Base-by-base conservation (phyloP, 2,888 invertebrate genomes). In the Petrophora chlorosata region DNA sequence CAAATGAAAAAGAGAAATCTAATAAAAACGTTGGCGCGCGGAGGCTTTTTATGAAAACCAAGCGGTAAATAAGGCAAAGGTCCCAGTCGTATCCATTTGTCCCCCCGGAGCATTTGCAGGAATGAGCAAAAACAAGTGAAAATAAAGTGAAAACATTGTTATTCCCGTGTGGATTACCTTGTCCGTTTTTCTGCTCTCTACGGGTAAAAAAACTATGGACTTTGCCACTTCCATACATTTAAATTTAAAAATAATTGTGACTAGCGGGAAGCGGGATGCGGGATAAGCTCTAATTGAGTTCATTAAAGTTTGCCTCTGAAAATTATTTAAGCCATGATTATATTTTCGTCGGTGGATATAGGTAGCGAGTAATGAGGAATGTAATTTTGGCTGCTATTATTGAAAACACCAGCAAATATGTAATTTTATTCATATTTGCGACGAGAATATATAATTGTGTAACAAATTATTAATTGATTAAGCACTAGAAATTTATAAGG, bases 111-210 rank as follows among this genome's bases (percentile, higher is more conserved):
- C 70, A 75, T 80, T 80, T 74, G 75, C 67, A 70, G 73, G 72
- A 80, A 82, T 79, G 79, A 78, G 76, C 75, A 82, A 82, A 84
- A 86, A 84, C 75, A 79, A 81, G 77, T 76, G 79, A 77, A 80
- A 85, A 85, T 82, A 82, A 82, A 85, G 80, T 81, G 83, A 79
- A 82, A 85, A 85, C 79, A 79, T 79, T 82, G 81, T 85, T 84
- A 81, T 80, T 82, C 80, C 81, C 78, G 70, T 77, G 84, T 84
- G 83, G 80, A 80, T 85, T 82, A 82, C 80, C 70, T 73, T 70
- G 70, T 70, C 67, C 72, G 73, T 78, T 80, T 73, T 79, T 75
- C 62, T 73, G 69, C 70, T 72, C 73, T 73, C 68, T 47, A 62
- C 55, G 63, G 72, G 72, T 75, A 75, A 64, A 22, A n/a, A 10